Evolutionary conservation across 2,888 invertebrate genomes (phyloP), one percentile per base, ranked within the genome.

Genomic region (Steinernema carpocapsae): DNA sequence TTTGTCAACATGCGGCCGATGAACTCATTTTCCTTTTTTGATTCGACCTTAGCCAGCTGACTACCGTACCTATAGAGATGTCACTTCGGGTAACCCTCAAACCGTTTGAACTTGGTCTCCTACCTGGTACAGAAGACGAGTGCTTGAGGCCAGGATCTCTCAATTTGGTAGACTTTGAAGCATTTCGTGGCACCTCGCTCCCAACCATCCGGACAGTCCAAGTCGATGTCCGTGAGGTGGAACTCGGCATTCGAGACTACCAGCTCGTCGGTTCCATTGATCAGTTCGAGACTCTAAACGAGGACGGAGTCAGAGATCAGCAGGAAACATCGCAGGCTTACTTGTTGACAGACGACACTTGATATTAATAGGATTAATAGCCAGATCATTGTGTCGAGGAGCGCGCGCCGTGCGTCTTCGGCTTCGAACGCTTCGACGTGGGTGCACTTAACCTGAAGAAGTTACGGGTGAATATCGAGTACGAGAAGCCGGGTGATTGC

Each of bases 21-120:
- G 89, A 94, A 92, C 88, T 95, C 94, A 90, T 96, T 96, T 90
- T 96, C 95, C 79, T 91, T 91, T 89, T 93, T 94, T 52, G 92
- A 93, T 88, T 95, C 94, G 83, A 96, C 93, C 77, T 94, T 92
- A 90, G 95, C 94, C 84, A 97, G 90, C 88, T 95, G 94, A 90
- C 95, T 94, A 86, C 96, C 96, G 89, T 96, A 96, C 89, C 96
- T 95, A 88, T 76, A 90, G 24, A 24, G 32, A 72, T 59, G 46
- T 70, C 48, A 73, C 7, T 19, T 43, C 32, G 32, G n/a, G 32
- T 72, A 22, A 29, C 29, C 37, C n/a, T 29, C 32, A 64, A 70
- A 24, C 52, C 24, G 64, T 51, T 75, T 43, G 6, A 26, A 17
- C 24, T 17, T 12, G 10, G 17, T 24, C 29, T 22, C 74, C 24